Base-by-base conservation (phyloP, 2,888 invertebrate genomes). In the Bimastos eiseni region DNA sequence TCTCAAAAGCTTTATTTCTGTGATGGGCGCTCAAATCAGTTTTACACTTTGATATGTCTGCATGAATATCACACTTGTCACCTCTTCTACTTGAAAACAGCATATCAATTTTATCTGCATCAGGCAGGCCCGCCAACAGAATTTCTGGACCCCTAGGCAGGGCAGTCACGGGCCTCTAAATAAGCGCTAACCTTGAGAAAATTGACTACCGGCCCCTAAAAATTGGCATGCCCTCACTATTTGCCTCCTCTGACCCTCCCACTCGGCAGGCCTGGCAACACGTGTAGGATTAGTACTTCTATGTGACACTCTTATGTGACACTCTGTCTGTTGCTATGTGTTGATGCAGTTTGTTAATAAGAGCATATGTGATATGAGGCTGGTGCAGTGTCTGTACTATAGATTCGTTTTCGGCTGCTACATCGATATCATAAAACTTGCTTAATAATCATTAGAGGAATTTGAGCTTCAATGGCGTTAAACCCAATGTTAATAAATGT, bases 391-490 rank as follows among this genome's bases (percentile, higher is more conserved):
- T n/a, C 30, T 70, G 30, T n/a, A n/a, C 70, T 70, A 70, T 17
- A n/a, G 70, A 30, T 30, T 70, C 8, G 30, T 70, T n/a, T 70
- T 70, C 70, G n/a, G 70, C 70, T 30, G 70, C 70, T 70, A 70
- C n/a, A 70, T 13, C n/a, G n/a, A 70, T 70, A n/a, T 30, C 30
- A n/a, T 70, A 70, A 70, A 70, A 70, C n/a, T 70, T 70, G 4
- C 30, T 70, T 70, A 70, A n/a, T 70, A 70, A n/a, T 70, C 30
- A n/a, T n/a, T 70, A n/a, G 70, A 70, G 30, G 0, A 70, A 70
- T 70, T 70, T 70, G 70, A 70, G 70, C 70, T 70, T 70, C 70
- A 70, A 70, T 70, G 70, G 70, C 70, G 30, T 70, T 70, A 70
- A 70, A 70, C 70, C 30, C n/a, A n/a, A 70, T 70, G 70, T 70